These are phyloP conservation scores for Dicyrtomina minuta DNA, from an alignment of 2,888 invertebrate genomes.

Conservation along the genomic window DNA sequence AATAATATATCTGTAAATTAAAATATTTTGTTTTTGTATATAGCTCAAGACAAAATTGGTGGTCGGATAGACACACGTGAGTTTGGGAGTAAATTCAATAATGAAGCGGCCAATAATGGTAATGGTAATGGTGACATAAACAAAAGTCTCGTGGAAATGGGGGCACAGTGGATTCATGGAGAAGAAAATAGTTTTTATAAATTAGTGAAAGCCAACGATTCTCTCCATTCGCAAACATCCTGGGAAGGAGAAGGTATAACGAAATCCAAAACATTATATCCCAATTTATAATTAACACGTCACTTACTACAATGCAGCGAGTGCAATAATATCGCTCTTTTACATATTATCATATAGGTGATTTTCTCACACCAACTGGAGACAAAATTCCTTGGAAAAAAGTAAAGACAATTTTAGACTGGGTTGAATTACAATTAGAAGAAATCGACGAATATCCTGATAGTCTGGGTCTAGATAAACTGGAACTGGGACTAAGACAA, in stretches of 20 bases:
- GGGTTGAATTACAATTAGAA: conserved; percentile 58
- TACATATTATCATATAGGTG: no score
- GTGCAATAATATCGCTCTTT: no score
- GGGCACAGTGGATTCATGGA: conserved; percentile 80
- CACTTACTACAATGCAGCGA: no score
- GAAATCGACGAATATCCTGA: conserved; percentile 59
- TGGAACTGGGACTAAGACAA: no score
- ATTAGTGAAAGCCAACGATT: conserved; percentile 58
- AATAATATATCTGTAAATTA: not conserved
- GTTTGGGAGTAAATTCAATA: no score
- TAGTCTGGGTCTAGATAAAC: no score
- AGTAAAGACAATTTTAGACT: conserved; percentile 60
- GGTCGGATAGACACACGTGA: conserved; percentile 43
- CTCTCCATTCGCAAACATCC: conserved; percentile 60
- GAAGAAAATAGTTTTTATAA: conserved; percentile 63
- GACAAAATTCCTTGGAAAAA: conserved; percentile 55
- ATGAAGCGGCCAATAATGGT: not conserved
- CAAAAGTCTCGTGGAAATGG: conserved; percentile 65
- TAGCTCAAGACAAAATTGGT: conserved; percentile 47
- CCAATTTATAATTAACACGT: not conserved
- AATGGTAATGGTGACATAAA: not conserved
- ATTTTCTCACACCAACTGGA: conserved; percentile 45
- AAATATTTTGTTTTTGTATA: not conserved
- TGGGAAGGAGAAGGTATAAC: conserved; percentile 63
- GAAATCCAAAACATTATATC: not conserved